Evolutionary conservation across 2,888 invertebrate genomes (phyloP), one percentile per base, ranked within the genome.

Genomic region (Papilio elwesi): DNA sequence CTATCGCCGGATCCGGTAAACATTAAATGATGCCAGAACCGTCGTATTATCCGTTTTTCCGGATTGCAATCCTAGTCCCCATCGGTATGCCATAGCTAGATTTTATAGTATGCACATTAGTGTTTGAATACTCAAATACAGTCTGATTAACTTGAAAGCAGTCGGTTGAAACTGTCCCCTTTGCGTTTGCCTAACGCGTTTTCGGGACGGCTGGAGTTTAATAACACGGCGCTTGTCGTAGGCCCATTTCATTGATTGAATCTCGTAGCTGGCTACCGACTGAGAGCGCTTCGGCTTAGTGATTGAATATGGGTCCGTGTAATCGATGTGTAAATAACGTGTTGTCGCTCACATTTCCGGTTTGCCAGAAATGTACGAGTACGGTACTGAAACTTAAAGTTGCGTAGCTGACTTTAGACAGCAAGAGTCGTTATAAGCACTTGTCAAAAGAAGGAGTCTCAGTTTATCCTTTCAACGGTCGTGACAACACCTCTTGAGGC

Each of bases 161-260:
- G 26, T 26, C 4, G 26, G 2, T 26, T 38, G n/a, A 59, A 59
- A 38, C 38, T 38, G n/a, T 59, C 59, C 38, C 38, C 38, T 38
- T 59, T 38, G 59, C 8, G 38, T 59, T 38, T 59, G 36, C n/a
- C n/a, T 38, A 59, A 13, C n/a, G 9, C 9, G n/a, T 38, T 59
- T 57, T 59, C n/a, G 1, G 59, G 59, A 13, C 59, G 38, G 36
- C 59, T 59, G 59, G 59, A n/a, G n/a, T 36, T 59, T 59, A 59
- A 59, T n/a, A 59, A 9, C 59, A 59, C 38, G 12, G 9, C 38
- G 9, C 38, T n/a, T 36, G 36, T 11, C 38, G 1, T 59, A n/a
- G 13, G 59, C 59, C 59, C 38, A 38, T 59, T 13, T 0, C 59
- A 38, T 59, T 38, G 59, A 59, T 57, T 59, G 59, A n/a, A 59